phyloP scores from a whole-genome alignment of 2,888 invertebrate species.

The Hesperia comma region DNA sequence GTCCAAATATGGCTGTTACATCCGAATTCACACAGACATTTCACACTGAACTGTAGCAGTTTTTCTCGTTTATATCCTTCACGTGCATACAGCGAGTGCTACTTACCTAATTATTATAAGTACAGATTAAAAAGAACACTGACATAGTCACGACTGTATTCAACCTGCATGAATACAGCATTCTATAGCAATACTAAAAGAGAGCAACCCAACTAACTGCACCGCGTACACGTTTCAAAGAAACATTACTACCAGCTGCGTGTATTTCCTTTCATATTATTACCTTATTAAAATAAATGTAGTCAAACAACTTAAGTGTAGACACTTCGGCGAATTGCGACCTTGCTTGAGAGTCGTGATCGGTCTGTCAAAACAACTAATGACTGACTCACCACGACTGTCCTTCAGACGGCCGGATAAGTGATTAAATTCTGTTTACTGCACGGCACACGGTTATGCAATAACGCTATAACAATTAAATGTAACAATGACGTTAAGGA shows the following conservation, averaged over 20 bases:
- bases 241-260: not conserved
- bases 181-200: no score
- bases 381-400: not conserved
- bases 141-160: no score
- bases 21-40: no score
- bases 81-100: no score
- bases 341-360: conserved; percentile 27
- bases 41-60: no score
- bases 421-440: conserved; percentile 1
- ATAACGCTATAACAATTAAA: not conserved
- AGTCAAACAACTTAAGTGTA: conserved; percentile 8
- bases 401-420: conserved; percentile 6
- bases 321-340: conserved; percentile 5
- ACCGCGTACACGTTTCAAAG: not conserved
- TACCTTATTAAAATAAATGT: not conserved
- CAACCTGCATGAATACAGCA: no score
- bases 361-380: conserved; percentile 19
- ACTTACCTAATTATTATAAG: no score
- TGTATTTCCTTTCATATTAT: not conserved
- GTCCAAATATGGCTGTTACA: no score
- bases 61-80: no score
- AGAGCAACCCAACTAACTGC: no score
- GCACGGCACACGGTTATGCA: no score
- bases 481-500: not conserved
- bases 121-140: no score